A percentile compares a stretch with the other conserved stretches of the same genome.
phyloP scores from a whole-genome alignment of 1,140 invertebrate genomes.

The Plectus sambesii region DNA sequence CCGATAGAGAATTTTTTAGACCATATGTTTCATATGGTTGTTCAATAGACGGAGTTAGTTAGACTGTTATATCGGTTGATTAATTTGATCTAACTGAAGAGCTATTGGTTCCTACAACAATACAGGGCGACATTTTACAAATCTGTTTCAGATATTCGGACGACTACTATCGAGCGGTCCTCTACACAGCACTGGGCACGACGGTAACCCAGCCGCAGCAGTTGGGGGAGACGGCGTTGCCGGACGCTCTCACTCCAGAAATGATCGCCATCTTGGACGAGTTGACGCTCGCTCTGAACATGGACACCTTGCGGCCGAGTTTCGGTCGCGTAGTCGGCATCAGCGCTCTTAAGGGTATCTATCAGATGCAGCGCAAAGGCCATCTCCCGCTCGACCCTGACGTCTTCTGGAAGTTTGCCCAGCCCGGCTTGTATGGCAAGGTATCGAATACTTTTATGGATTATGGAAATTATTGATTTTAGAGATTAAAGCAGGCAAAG shows the following conservation, averaged over 20 bases:
- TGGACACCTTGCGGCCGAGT: slow-evolving; percentile 32
- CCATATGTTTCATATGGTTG: slow-evolving; percentile 71
- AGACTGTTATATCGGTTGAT: no score
- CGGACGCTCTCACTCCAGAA: slow-evolving; percentile 15
- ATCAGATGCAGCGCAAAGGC: slow-evolving; percentile 21
- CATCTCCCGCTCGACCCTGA: slow-evolving; percentile 28
- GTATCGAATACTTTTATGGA: no score
- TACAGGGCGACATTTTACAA: no score
- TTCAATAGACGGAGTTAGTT: no score
- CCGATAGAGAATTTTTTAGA: slow-evolving; percentile 1
- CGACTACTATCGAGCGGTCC: slow-evolving; percentile 61
- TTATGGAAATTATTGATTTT: no score
- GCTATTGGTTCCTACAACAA: slow-evolving; percentile 55
- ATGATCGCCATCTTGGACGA: slow-evolving; percentile 20
- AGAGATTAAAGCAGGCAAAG: no score
- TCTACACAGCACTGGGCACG: slow-evolving; percentile 77
- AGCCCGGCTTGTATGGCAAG: slow-evolving; percentile 11
- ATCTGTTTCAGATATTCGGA: no score
- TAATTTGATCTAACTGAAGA: no score
- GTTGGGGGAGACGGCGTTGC: slow-evolving; percentile 4
- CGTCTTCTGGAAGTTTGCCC: slow-evolving; percentile 29
- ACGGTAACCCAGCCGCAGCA: slow-evolving; percentile 58
- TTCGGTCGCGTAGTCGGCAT: slow-evolving; percentile 26
- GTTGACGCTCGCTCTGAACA: slow-evolving; percentile 27
- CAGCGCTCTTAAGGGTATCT: slow-evolving; percentile 20